These are phyloP conservation scores for Caenorhabditis tropicalis DNA, from an alignment of 1,140 invertebrate species.

Conservation along the genomic window DNA sequence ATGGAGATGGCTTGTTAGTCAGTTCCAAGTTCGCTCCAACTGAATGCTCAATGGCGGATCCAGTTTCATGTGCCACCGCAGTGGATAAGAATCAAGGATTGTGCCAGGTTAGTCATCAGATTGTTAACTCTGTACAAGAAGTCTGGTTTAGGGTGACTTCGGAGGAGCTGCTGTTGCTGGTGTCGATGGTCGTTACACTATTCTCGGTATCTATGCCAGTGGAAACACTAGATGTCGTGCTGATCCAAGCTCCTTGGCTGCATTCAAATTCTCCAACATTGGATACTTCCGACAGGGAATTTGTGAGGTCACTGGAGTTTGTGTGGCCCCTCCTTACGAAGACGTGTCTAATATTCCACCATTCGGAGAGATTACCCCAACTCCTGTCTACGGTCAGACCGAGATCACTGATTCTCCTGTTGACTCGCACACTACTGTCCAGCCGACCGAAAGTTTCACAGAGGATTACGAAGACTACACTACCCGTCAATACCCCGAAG, in stretches of 20 bases:
- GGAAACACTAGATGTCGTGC: background rate
- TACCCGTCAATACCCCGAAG: too few species aligned
- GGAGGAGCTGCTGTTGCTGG: background rate
- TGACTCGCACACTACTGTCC: too few species aligned
- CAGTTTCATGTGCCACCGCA: background rate
- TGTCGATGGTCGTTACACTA: background rate
- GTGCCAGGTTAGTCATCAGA: background rate
- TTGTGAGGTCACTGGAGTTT: background rate
- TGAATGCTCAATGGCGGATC: background rate
- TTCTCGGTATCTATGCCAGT: background rate
- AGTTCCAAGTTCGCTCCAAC: background rate
- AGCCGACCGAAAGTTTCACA: too few species aligned
- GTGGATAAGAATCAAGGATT: background rate
- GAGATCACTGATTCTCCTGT: too few species aligned
- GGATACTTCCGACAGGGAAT: background rate
- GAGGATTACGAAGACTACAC: too few species aligned
- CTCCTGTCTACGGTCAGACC: too few species aligned
- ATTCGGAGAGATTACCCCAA: too few species aligned
- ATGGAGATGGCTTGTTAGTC: background rate
- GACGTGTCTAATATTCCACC: background rate
- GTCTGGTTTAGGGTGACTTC: background rate
- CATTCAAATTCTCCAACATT: background rate
- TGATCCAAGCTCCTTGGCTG: background rate
- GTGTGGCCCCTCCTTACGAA: background rate
- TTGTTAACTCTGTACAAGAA: too few species aligned